These are phyloP conservation scores for Heliangelus exortis DNA, from an alignment of 2,797 vertebrate genomes.

Conservation along the genomic window DNA sequence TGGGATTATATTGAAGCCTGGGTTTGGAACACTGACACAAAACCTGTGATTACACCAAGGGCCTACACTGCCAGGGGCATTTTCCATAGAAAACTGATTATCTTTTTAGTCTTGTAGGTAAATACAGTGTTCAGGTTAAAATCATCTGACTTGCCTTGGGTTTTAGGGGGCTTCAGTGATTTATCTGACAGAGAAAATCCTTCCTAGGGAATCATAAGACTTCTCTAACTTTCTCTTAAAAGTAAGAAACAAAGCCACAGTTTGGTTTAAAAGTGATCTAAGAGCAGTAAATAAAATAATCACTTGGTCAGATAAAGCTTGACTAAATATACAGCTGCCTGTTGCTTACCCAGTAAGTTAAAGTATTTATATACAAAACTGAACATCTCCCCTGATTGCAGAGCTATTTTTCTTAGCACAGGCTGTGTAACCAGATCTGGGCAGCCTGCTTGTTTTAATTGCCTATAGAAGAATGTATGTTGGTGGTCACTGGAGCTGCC, in stretches of 20 bases:
- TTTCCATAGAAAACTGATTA: neutral
- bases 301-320: slow-evolving; percentile 3
- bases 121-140: neutral
- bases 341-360: neutral
- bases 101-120: neutral
- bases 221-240: neutral
- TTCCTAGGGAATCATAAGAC: neutral
- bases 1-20: neutral
- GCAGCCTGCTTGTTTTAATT: slow-evolving; percentile 37
- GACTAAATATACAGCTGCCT: slow-evolving; percentile 29
- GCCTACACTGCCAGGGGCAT: neutral
- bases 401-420: neutral
- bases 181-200: neutral
- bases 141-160: neutral
- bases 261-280: slow-evolving; percentile 18
- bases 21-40: neutral
- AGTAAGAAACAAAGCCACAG: slow-evolving; percentile 20
- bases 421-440: neutral
- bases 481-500: neutral
- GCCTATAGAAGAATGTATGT: neutral
- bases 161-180: neutral
- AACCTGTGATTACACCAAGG: neutral
- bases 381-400: slow-evolving; percentile 17
- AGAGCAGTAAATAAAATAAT: slow-evolving; percentile 47
- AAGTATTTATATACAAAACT: slow-evolving; percentile 11